phyloP scores from a whole-genome alignment of 2,888 invertebrate genomes.

The Aporophyla nigra region DNA sequence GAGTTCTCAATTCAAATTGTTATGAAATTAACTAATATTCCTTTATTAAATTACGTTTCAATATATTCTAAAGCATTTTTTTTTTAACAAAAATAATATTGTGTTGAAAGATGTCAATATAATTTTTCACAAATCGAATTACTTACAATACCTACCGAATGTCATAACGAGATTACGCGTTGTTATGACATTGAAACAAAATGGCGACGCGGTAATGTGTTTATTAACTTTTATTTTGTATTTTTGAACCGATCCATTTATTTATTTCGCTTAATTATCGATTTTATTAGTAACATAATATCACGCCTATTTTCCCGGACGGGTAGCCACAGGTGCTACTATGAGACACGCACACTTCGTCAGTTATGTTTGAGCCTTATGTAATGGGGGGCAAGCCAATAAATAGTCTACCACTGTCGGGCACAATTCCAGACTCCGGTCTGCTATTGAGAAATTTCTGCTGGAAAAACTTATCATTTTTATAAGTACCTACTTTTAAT shows the following conservation, averaged over 20 bases:
- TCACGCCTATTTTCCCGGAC: neutral
- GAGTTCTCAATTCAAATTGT: conserved; percentile 40
- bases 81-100: neutral
- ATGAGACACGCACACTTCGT: neutral
- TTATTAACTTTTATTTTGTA: conserved; percentile 28
- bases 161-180: conserved; percentile 44
- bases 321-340: neutral
- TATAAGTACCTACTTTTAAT: neutral
- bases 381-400: neutral
- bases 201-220: conserved; percentile 49
- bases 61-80: neutral
- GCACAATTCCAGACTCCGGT: neutral
- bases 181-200: conserved; percentile 56
- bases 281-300: neutral
- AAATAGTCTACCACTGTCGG: neutral
- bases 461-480: neutral
- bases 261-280: conserved; percentile 24
- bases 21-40: conserved; percentile 22
- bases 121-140: conserved; percentile 32
- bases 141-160: conserved; percentile 25
- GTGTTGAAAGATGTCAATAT: neutral
- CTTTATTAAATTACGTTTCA: neutral
- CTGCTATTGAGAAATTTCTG: neutral
- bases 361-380: neutral
- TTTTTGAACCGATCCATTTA: conserved; percentile 48